A percentile compares a stretch with the other conserved stretches of the same genome.
These are phyloP conservation scores for Lerema accius DNA, from an alignment of 1,140 invertebrate genomes.

Conservation along the genomic window DNA sequence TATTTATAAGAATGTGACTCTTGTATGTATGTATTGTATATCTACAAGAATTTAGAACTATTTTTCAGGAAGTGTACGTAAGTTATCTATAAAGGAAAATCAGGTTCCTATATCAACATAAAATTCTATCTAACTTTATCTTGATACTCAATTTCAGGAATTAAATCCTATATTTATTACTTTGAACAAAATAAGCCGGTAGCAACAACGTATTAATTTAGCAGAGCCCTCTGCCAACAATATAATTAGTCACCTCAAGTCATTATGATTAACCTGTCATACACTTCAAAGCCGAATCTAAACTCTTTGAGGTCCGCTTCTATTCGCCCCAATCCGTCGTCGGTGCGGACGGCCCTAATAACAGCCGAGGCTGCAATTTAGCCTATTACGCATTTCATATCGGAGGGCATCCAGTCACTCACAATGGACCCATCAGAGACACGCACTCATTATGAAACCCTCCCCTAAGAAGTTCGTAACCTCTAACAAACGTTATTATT, in stretches of 20 bases:
- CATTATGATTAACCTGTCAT: slow-evolving; percentile 25
- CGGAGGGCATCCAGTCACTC: slow-evolving; percentile 56
- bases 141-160: too few species aligned
- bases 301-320: slow-evolving; percentile 13
- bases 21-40: too few species aligned
- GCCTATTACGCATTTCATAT: slow-evolving; percentile 36
- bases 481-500: slow-evolving; percentile 62
- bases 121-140: too few species aligned
- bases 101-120: too few species aligned
- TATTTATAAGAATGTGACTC: too few species aligned
- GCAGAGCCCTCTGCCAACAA: not conserved
- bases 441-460: slow-evolving; percentile 53
- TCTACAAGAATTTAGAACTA: too few species aligned
- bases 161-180: not conserved
- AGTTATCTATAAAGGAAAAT: too few species aligned
- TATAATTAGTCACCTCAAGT: slow-evolving; percentile 5
- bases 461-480: slow-evolving; percentile 61
- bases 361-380: slow-evolving; percentile 27
- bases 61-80: too few species aligned
- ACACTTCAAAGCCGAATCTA: slow-evolving; percentile 15
- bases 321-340: slow-evolving; percentile 7
- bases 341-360: slow-evolving; percentile 22
- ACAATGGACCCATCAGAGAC: slow-evolving; percentile 54
- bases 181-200: too few species aligned
- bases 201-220: too few species aligned